A percentile compares a stretch with the other conserved stretches of the same genome.
Evolutionary conservation across 2,888 invertebrate species (phyloP).

Genomic region (Lasioglossum malachurum): DNA sequence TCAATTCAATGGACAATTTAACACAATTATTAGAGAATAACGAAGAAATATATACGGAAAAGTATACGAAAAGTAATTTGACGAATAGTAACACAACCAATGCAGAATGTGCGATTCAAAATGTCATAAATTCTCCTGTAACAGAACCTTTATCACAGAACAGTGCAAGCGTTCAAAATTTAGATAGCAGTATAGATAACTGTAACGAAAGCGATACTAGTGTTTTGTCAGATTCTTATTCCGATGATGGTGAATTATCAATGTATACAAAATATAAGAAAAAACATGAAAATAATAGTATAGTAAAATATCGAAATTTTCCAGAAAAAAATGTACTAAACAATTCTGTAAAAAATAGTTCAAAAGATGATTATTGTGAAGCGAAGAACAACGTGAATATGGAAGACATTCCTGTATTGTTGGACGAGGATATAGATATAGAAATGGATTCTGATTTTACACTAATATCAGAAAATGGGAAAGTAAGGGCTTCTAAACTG

Average conservation of each 20-base stretch:
- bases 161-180: neutral
- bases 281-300: constrained; percentile 76
- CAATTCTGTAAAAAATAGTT: constrained; percentile 21
- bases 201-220: neutral
- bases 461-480: neutral
- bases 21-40: neutral
- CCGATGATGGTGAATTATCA: constrained; percentile 68
- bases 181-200: neutral
- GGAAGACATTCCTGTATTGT: constrained; percentile 33
- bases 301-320: constrained; percentile 75
- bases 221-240: constrained; percentile 31
- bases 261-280: constrained; percentile 79
- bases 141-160: neutral
- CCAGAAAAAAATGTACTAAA: constrained; percentile 15
- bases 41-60: constrained; percentile 10
- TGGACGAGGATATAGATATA: constrained; percentile 25
- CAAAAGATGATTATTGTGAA: neutral
- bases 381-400: constrained; percentile 10
- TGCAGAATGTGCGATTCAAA: neutral
- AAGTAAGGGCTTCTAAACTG: neutral
- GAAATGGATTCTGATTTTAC: neutral
- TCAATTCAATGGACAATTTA: neutral
- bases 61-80: neutral
- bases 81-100: neutral
- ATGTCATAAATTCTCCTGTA: neutral